These are phyloP conservation scores for Gambusia affinis DNA, from an alignment of 2,113 vertebrate genomes.

Conservation along the genomic window DNA sequence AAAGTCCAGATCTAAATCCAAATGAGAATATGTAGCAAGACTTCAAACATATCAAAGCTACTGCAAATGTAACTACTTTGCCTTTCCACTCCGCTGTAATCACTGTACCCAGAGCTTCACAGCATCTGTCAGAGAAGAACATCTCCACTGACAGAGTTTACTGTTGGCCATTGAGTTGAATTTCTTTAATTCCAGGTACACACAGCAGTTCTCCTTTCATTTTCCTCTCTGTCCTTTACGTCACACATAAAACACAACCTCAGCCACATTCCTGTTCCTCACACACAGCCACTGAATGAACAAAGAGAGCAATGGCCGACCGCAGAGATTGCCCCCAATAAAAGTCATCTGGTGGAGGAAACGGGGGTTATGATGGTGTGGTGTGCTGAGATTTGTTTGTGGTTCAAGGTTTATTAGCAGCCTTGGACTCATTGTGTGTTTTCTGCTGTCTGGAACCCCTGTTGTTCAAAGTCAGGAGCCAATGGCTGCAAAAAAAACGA, in stretches of 20 bases:
- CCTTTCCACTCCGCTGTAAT: too few species aligned
- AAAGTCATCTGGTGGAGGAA: conserved; percentile 59
- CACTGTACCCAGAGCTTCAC: too few species aligned
- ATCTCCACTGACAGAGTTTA: conserved; percentile 30
- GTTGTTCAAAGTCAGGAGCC: conserved; percentile 60
- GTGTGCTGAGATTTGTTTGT: conserved; percentile 46
- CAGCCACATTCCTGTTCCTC: conserved; percentile 7
- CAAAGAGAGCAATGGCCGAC: conserved; percentile 56
- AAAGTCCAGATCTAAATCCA: background rate
- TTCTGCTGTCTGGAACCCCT: conserved; percentile 50
- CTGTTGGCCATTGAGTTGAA: conserved; percentile 50
- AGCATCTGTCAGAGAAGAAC: background rate
- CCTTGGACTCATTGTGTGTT: conserved; percentile 73
- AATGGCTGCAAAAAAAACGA: background rate
- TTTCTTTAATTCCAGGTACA: conserved; percentile 48
- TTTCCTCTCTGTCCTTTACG: conserved; percentile 12
- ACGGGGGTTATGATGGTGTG: conserved; percentile 36
- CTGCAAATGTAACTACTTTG: too few species aligned
- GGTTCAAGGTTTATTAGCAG: conserved; percentile 77
- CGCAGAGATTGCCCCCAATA: conserved; percentile 71
- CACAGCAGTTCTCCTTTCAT: conserved; percentile 66
- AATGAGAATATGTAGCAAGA: background rate
- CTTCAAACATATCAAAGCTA: too few species aligned
- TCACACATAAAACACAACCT: conserved; percentile 34
- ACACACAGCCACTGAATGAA: conserved; percentile 31